Evolutionary conservation across 1,140 invertebrate species (phyloP), one percentile per base, ranked within the genome.

Genomic region (Trichomalopsis sarcophagae): DNA sequence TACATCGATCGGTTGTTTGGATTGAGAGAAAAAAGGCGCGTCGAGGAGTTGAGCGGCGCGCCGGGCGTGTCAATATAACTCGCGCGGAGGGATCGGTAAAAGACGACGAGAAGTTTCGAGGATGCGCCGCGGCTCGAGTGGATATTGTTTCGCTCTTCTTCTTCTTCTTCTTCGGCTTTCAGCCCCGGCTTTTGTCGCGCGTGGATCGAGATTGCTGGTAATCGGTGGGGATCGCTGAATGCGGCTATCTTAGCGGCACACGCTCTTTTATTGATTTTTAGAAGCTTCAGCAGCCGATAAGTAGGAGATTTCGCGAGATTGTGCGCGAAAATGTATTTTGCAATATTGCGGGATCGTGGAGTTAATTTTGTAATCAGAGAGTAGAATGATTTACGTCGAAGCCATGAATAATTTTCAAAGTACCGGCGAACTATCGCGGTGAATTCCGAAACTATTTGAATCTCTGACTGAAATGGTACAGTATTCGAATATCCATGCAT

Each of bases 391-490:
- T 55, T 55, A 14, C 13, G 9, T 55, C 0, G 50, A 14, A 55
- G 4, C n/a, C 9, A 76, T 76, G 44, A 76, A 76, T 76, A 76
- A 76, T 50, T 27, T 50, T 14, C n/a, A 77, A 50, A 50, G 44
- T 77, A 27, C 1, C 40, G 6, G 55, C 17, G 21, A 62, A 62
- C 55, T 62, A 62, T 62, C 55, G 17, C 55, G 17, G n/a, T 0
- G n/a, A 75, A 75, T 75, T 40, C 9, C 33, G 21, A 77, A 77
- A 40, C 75, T 77, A 77, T 77, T 77, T n/a, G 75, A 77, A 77
- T 77, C 75, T 77, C 9, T 30, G 47, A 47, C n/a, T 44, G 6
- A 44, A 27, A 40, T 77, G 44, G n/a, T 77, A 77, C 75, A 47
- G n/a, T 21, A 50, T 77, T 77, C 44, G 27, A 77, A 77, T 77